These are phyloP conservation scores for Lasioglossum albipes DNA, from an alignment of 1,140 invertebrate genomes.

Conservation along the genomic window DNA sequence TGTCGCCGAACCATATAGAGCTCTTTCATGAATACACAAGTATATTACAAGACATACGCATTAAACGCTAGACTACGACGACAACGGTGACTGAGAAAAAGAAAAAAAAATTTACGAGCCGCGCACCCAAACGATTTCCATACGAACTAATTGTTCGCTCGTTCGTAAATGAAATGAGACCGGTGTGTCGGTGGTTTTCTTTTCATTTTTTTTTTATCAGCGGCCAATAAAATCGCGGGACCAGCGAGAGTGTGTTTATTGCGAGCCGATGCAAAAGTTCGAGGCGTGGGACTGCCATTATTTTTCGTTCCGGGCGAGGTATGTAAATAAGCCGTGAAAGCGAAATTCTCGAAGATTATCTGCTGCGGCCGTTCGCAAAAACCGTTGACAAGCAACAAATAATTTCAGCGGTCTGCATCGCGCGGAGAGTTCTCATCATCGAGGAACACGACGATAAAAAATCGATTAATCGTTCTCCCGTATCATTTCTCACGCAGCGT, in stretches of 20 bases:
- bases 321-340: not conserved
- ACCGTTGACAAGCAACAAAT: not conserved
- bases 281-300: not conserved
- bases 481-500: slow-evolving; percentile 5
- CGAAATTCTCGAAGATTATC: slow-evolving; percentile 15
- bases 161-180: too few species aligned
- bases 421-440: slow-evolving; percentile 20
- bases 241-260: not conserved
- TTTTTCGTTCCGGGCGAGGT: not conserved
- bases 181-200: not conserved
- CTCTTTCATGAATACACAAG: slow-evolving; percentile 38
- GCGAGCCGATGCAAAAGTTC: not conserved
- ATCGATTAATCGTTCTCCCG: slow-evolving; percentile 18
- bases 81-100: not conserved
- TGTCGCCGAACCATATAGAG: slow-evolving; percentile 17
- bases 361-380: not conserved
- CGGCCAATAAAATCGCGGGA: not conserved
- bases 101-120: not conserved
- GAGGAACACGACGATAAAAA: slow-evolving; percentile 21
- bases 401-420: slow-evolving; percentile 1
- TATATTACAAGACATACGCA: slow-evolving; percentile 28
- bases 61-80: not conserved
- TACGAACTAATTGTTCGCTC: not conserved
- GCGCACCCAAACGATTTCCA: not conserved
- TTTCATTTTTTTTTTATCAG: too few species aligned